Evolutionary conservation across 2,797 vertebrate species (phyloP).

Genomic region (Chelidonichthys spinosus): DNA sequence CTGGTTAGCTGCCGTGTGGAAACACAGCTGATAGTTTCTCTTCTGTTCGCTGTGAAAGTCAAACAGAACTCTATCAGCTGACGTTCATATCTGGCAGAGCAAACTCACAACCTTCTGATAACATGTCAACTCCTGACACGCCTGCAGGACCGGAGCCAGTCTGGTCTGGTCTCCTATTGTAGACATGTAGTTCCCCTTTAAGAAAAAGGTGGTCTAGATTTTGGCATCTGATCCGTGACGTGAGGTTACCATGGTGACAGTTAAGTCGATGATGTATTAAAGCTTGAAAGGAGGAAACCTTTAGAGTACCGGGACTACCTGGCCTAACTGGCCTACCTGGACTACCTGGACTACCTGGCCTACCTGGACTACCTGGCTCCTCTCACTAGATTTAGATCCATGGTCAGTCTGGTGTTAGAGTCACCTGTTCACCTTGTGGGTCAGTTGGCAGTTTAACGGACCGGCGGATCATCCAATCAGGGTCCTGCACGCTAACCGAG

Average conservation of each 20-base stretch:
- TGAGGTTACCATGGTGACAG: slow-evolving; percentile 6
- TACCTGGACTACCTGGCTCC: slow-evolving; percentile 29
- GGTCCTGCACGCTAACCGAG: slow-evolving; percentile 85
- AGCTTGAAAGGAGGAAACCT: slow-evolving; percentile 58
- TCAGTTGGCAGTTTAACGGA: slow-evolving; percentile 86
- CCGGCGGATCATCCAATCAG: slow-evolving; percentile 89
- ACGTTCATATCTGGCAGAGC: too few species aligned
- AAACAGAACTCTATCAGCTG: too few species aligned
- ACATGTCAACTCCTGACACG: too few species aligned
- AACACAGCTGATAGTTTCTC: too few species aligned
- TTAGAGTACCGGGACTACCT: slow-evolving; percentile 32
- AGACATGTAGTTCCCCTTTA: too few species aligned
- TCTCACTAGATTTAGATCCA: slow-evolving; percentile 37
- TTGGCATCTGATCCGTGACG: too few species aligned
- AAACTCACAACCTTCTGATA: too few species aligned
- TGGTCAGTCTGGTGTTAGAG: neutral
- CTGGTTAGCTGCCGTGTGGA: too few species aligned
- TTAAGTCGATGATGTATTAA: slow-evolving; percentile 30
- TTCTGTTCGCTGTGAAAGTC: too few species aligned
- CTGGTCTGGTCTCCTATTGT: too few species aligned
- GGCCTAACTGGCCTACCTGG: slow-evolving; percentile 14
- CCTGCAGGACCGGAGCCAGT: too few species aligned
- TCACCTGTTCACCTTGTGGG: slow-evolving; percentile 77
- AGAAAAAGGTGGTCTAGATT: too few species aligned
- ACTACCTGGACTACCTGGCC: slow-evolving; percentile 23